A percentile compares a stretch with the other conserved stretches of the same genome.
These are phyloP conservation scores for Microcebus ravelobensis DNA, from an alignment of 2,113 vertebrate genomes.

Conservation along the genomic window DNA sequence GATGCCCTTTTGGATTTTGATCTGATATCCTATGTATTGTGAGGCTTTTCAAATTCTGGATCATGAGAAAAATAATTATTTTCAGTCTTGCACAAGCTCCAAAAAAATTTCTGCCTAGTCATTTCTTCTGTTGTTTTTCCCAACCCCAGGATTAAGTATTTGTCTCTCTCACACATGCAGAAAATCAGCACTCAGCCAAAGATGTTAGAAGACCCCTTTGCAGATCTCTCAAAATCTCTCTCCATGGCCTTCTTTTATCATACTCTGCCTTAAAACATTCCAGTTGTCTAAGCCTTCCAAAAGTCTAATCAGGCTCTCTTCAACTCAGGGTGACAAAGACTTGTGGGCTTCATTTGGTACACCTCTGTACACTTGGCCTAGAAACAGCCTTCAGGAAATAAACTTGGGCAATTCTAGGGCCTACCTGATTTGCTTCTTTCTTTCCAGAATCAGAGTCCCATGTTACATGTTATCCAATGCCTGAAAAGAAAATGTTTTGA, in stretches of 20 bases:
- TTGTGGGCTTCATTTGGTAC: not conserved
- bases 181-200: not conserved
- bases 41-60: not conserved
- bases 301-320: not conserved
- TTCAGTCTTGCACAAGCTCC: not conserved
- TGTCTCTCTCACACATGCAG: not conserved
- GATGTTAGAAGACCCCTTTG: not conserved
- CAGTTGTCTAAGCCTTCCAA: not conserved
- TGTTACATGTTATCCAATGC: not conserved
- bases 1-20: not conserved
- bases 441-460: not conserved
- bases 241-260: not conserved
- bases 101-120: not conserved
- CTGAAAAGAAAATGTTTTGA: not conserved
- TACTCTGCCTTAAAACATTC: not conserved
- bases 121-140: not conserved
- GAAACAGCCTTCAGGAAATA: not conserved
- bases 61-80: not conserved
- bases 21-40: not conserved
- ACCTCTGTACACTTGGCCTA: not conserved
- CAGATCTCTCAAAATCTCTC: not conserved
- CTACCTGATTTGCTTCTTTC: not conserved
- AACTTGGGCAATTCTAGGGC: not conserved
- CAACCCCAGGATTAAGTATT: not conserved
- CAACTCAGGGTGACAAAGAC: not conserved